Percentiles rank a stretch among this genome's conserved stretches.
Conservation (phyloP, 2,797 vertebrate species). For the Halcyon leucocephala region DNA sequence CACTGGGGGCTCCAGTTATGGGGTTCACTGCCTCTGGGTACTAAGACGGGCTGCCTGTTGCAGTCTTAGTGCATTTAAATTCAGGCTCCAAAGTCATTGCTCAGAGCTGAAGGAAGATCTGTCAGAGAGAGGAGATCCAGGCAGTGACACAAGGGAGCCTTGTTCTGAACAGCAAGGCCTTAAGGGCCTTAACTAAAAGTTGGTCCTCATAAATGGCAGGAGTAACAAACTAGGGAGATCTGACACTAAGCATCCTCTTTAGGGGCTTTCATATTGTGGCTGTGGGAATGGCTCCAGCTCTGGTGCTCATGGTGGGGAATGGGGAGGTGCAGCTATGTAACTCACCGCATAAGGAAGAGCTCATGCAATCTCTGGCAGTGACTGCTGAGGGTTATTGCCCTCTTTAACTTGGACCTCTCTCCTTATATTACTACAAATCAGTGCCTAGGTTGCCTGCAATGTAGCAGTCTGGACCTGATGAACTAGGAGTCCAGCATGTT, state of each 20-base stretch:
- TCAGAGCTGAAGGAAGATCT: not conserved
- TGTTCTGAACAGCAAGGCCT: not conserved
- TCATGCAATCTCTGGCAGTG: not conserved
- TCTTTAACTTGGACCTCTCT: not conserved
- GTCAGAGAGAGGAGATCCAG: not conserved
- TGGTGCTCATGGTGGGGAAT: not conserved
- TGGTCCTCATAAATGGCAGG: not conserved
- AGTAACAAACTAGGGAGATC: not conserved
- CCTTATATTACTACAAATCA: not conserved
- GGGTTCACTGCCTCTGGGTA: fast-evolving
- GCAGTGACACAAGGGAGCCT: not conserved
- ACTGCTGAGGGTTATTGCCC: not conserved
- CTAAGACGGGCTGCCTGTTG: not conserved
- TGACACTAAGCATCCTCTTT: not conserved
- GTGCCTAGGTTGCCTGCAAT: not conserved
- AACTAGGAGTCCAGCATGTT: not conserved
- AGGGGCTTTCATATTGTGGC: not conserved
- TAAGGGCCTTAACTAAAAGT: not conserved
- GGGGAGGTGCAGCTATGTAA: not conserved
- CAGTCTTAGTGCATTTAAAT: not conserved
- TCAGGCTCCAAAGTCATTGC: not conserved
- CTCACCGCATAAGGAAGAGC: not conserved
- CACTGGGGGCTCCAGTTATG: not conserved
- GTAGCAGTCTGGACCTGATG: not conserved
- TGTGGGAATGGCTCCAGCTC: not conserved